These are phyloP conservation scores for Mus minutoides DNA, from an alignment of 2,797 vertebrate genomes.

Conservation along the genomic window DNA sequence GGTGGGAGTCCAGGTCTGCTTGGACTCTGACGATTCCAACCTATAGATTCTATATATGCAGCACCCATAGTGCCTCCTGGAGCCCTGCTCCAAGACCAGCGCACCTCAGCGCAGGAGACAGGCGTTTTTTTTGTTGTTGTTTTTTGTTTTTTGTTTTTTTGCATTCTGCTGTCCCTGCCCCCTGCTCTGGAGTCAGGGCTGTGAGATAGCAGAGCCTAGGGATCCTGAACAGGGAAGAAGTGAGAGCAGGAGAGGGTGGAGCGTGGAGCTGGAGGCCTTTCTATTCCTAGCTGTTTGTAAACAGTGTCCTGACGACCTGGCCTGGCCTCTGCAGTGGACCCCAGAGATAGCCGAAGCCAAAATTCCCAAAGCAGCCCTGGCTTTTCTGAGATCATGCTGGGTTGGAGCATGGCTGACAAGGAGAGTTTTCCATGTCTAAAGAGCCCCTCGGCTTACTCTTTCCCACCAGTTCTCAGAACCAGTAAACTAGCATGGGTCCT, in stretches of 20 bases:
- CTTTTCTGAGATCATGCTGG: slow-evolving; percentile 49
- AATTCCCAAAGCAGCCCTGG: slow-evolving; percentile 62
- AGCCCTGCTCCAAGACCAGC: too few relatives aligned
- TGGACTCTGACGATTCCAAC: neutral
- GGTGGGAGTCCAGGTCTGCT: neutral
- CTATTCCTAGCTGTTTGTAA: slow-evolving; percentile 84
- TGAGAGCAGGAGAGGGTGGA: neutral
- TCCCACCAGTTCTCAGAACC: neutral
- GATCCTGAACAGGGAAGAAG: slow-evolving; percentile 12
- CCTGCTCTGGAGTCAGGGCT: slow-evolving; percentile 54
- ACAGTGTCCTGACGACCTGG: slow-evolving; percentile 84
- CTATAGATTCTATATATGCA: neutral
- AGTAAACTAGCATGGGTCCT: neutral
- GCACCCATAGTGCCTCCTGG: neutral
- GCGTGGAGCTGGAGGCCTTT: slow-evolving; percentile 14
- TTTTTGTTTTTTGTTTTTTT: too few relatives aligned
- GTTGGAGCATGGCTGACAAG: neutral
- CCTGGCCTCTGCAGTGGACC: slow-evolving; percentile 67
- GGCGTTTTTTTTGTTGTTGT: too few relatives aligned
- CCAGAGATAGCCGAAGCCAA: slow-evolving; percentile 62
- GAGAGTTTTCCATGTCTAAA: neutral
- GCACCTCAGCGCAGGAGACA: neutral
- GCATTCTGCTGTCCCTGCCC: neutral
- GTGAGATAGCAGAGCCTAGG: neutral
- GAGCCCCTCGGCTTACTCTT: neutral